Percentiles rank a stretch among this genome's conserved stretches.
phyloP scores from a whole-genome alignment of 2,888 invertebrate genomes.

The Trisateles emortualis region DNA sequence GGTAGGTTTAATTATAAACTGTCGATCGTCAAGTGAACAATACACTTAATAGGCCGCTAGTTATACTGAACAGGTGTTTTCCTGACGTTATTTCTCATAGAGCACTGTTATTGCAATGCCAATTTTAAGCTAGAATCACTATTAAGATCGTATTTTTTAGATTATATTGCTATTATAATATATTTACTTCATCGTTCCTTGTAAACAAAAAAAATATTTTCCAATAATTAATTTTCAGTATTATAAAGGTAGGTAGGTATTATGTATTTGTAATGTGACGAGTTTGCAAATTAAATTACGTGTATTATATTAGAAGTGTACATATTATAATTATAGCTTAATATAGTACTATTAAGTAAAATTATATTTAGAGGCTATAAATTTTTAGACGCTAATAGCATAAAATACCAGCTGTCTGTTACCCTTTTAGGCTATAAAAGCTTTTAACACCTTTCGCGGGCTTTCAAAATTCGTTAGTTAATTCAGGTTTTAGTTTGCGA shows the following conservation, averaged over 20 bases:
- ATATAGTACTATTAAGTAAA: too few relatives aligned
- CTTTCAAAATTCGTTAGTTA: slow-evolving; percentile 27
- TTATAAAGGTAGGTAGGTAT: not conserved
- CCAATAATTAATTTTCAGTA: too few relatives aligned
- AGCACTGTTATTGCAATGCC: not conserved
- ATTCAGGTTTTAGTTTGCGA: slow-evolving; percentile 19
- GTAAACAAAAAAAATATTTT: too few relatives aligned
- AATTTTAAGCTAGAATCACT: too few relatives aligned
- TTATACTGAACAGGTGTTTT: slow-evolving; percentile 27
- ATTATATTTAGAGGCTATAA: not conserved
- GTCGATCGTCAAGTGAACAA: slow-evolving; percentile 35
- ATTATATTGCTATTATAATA: too few relatives aligned
- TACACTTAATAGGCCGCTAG: slow-evolving; percentile 32
- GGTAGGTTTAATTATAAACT: slow-evolving; percentile 48
- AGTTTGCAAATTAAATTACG: too few relatives aligned
- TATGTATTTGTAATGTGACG: too few relatives aligned
- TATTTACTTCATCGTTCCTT: too few relatives aligned
- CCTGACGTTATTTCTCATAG: slow-evolving; percentile 6
- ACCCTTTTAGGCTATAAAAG: slow-evolving; percentile 28
- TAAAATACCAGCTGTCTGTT: slow-evolving; percentile 21
- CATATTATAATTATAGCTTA: too few relatives aligned
- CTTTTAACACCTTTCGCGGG: slow-evolving; percentile 33
- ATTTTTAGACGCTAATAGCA: slow-evolving; percentile 4
- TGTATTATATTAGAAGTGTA: too few relatives aligned
- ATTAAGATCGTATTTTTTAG: too few relatives aligned